Conservation (phyloP, 2,888 invertebrate species). For the Abrostola tripartita region DNA sequence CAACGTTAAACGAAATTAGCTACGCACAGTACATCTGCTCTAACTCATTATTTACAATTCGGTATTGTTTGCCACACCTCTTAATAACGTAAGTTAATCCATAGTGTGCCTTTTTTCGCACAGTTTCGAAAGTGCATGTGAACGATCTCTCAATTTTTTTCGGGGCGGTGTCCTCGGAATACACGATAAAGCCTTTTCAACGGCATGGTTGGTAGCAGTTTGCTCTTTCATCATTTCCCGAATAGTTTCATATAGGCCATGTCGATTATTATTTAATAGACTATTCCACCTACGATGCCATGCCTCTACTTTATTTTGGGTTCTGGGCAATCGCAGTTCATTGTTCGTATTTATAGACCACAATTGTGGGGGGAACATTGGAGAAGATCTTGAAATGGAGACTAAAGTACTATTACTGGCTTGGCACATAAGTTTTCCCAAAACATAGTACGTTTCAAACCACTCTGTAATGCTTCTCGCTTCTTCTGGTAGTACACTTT, state of each 20-base stretch:
- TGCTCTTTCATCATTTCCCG: no score
- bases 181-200: no score
- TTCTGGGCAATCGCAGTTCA: slow-evolving; percentile 14
- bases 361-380: slow-evolving; percentile 19
- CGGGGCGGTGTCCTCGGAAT: no score
- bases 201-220: no score
- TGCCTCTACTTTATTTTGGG: slow-evolving; percentile 5
- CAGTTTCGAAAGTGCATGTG: no score
- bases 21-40: no score
- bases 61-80: no score
- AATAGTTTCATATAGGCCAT: not conserved
- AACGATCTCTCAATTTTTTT: no score
- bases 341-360: slow-evolving; percentile 16
- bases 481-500: slow-evolving; percentile 13
- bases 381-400: slow-evolving; percentile 11
- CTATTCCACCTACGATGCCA: slow-evolving; percentile 9
- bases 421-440: slow-evolving; percentile 6
- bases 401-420: slow-evolving; percentile 8
- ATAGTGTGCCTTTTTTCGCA: no score
- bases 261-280: slow-evolving; percentile 1
- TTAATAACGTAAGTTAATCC: no score
- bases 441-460: slow-evolving; percentile 15
- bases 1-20: no score
- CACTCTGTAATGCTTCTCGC: slow-evolving; percentile 11
- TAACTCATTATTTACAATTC: no score